Base-by-base conservation (phyloP, 2,888 invertebrate species). In the Calameuta filiformis region DNA sequence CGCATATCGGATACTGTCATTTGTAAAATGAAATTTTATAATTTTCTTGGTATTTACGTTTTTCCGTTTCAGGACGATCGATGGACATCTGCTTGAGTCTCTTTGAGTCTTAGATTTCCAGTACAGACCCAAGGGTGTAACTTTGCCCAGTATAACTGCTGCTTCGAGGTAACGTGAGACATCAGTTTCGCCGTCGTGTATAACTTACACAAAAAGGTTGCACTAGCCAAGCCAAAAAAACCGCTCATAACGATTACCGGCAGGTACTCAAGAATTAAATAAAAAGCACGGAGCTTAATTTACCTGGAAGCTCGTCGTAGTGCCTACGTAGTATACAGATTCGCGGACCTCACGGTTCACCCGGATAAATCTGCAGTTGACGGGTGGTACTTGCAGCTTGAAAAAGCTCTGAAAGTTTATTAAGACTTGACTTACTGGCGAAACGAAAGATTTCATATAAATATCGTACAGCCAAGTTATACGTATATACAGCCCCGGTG, bases 391-490 rank as follows among this genome's bases (percentile, higher is more conserved):
- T 83, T 76, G 79, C 73, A 77, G 80, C 76, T 34, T 80, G 77
- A 80, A 83, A 85, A 85, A 83, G 81, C 83, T 79, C 56, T 76
- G 75, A 69, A 80, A 85, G 84, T 88, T 88, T 86, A 85, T 88
- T 84, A 85, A 86, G 85, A 77, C 82, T 80, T 78, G 75, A 77
- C 75, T 78, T 73, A 37, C 74, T 12, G 68, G 31, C 76, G 77
- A 71, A 83, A 81, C 79, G 80, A 80, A 82, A 81, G 80, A 84
- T 84, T 82, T 82, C 81, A 79, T 79, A 75, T 73, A 31, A 34
- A 71, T 30, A 71, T 30, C 71, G 23, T 40, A 40, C 15, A 15
- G 40, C 15, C 15, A 12, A 15, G 71, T n/a, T 31, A 33, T 33
- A 35, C 35, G 35, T 35, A 71, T 30, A 15, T 11, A 31, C 12